Evolutionary conservation across 1,140 invertebrate species (phyloP).

Genomic region (Rhynchophorus ferrugineus): DNA sequence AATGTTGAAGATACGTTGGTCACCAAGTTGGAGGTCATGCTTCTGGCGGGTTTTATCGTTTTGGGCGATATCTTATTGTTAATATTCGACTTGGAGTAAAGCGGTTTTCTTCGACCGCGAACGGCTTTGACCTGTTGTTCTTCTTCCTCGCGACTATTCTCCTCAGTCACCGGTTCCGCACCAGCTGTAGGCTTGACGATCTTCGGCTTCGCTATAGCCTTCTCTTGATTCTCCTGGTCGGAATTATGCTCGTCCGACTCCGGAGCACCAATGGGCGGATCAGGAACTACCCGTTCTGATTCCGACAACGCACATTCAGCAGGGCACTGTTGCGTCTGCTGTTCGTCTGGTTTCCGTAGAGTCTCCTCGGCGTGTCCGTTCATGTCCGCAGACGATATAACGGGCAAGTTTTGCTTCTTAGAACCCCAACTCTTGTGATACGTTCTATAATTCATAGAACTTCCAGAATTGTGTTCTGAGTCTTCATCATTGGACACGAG

Average conservation of each 20-base stretch:
- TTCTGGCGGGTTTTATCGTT: slow-evolving; percentile 29
- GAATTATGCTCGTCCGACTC: slow-evolving; percentile 4
- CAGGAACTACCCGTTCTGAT: neutral
- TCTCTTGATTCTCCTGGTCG: slow-evolving; percentile 28
- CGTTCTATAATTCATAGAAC: slow-evolving; percentile 40
- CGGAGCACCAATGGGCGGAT: neutral
- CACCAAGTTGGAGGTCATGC: slow-evolving; percentile 31
- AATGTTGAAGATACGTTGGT: slow-evolving; percentile 32
- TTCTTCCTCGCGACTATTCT: slow-evolving; percentile 38
- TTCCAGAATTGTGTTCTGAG: slow-evolving; percentile 41
- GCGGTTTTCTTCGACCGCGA: slow-evolving; percentile 65
- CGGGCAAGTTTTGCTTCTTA: slow-evolving; percentile 26
- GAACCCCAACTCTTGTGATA: slow-evolving; percentile 38
- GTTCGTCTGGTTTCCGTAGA: neutral
- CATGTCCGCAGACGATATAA: slow-evolving; percentile 6
- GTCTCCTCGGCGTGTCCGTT: neutral
- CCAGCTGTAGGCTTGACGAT: slow-evolving; percentile 48
- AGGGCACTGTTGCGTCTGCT: neutral
- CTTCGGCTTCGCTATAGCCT: slow-evolving; percentile 43
- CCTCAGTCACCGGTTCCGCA: slow-evolving; percentile 19
- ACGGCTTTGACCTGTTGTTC: slow-evolving; percentile 55
- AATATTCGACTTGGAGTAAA: slow-evolving; percentile 47
- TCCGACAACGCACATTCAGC: neutral
- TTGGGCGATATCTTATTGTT: slow-evolving; percentile 26
- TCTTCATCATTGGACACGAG: slow-evolving; percentile 61